Evolutionary conservation across 2,797 vertebrate species (phyloP).

Genomic region (Helicolenus hilgendorfi): DNA sequence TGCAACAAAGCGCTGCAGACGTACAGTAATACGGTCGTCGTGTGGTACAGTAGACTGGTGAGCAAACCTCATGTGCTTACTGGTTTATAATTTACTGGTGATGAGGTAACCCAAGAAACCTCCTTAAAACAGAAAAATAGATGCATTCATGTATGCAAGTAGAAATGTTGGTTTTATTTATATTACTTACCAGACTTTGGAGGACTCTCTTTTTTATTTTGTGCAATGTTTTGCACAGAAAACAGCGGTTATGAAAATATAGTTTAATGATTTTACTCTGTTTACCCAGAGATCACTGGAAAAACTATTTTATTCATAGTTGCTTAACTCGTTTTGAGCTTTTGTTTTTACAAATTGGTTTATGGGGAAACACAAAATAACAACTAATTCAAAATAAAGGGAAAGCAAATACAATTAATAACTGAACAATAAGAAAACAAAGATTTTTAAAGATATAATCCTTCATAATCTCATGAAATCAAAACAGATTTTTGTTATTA

Average conservation of each 20-base stretch:
- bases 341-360: not conserved
- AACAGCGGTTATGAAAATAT: not conserved
- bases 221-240: not conserved
- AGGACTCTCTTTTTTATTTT: not conserved
- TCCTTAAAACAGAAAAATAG: not conserved
- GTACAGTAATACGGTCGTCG: not conserved
- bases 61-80: not conserved
- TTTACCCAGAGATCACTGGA: not conserved
- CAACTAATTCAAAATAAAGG: not conserved
- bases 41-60: not conserved
- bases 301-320: not conserved
- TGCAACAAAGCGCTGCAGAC: not conserved
- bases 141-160: not conserved
- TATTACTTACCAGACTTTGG: not conserved
- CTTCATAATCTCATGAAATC: not conserved
- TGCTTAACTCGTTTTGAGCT: not conserved
- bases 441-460: not conserved
- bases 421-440: not conserved
- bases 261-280: not conserved
- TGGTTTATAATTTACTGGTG: not conserved
- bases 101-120: not conserved
- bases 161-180: not conserved
- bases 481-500: not conserved
- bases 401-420: not conserved
- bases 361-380: not conserved